A percentile compares a stretch with the other conserved stretches of the same genome.
Evolutionary conservation across 30 jellyfish, hydroid and myxozoan species (phyloP).

Genomic region (Hydractinia echinata): DNA sequence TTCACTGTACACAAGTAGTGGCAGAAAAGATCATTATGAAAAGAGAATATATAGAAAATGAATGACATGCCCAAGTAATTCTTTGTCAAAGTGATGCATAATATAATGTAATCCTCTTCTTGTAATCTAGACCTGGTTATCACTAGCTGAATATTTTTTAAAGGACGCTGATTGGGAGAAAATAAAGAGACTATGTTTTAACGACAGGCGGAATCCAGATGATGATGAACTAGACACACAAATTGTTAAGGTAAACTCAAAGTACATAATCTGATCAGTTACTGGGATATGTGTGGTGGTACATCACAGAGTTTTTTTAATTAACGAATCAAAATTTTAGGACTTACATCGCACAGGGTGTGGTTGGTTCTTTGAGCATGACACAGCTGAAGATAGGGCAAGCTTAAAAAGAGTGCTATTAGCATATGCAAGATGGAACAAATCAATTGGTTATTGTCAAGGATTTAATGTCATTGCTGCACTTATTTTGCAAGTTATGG

Average conservation of each 20-base stretch:
- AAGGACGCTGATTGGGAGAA: conserved; percentile 79
- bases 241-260: conserved; percentile 73
- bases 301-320: too few species aligned
- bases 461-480: conserved; percentile 98
- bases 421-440: conserved; percentile 98
- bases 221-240: conserved; percentile 96
- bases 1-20: too few species aligned
- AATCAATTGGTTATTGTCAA: conserved; percentile 89
- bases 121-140: conserved; percentile 77
- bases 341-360: conserved; percentile 97
- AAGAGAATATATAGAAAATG: too few species aligned
- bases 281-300: too few species aligned
- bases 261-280: too few species aligned
- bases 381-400: conserved; percentile 94
- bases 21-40: too few species aligned
- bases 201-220: conserved; percentile 93
- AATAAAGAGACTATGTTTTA: conserved; percentile 58
- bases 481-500: conserved; percentile 82
- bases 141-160: conserved; percentile 74
- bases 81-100: background rate
- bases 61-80: background rate
- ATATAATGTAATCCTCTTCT: background rate
- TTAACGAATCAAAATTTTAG: conserved; percentile 18
- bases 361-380: conserved; percentile 95
- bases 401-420: conserved; percentile 82